Percentiles rank a stretch among this genome's conserved stretches.
These are phyloP conservation scores for Alentia gelatinosa DNA, from an alignment of 2,888 invertebrate species.

Conservation along the genomic window DNA sequence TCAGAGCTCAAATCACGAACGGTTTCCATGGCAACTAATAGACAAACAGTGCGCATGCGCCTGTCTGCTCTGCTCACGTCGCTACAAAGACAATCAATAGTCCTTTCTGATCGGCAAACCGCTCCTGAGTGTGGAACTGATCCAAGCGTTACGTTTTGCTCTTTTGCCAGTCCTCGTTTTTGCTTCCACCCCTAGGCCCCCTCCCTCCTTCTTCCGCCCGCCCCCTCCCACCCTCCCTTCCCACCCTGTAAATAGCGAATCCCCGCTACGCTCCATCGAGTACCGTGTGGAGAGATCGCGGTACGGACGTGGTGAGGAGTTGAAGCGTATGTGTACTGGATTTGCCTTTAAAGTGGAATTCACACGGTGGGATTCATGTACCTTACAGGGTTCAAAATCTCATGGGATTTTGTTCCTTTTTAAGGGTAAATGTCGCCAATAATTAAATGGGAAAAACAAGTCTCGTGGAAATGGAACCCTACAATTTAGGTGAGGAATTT, in stretches of 20 bases:
- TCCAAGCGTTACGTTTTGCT: background rate
- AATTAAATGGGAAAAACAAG: too few relatives aligned
- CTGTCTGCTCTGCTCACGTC: background rate
- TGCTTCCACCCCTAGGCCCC: background rate
- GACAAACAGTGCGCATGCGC: background rate
- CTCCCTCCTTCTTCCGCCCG: background rate
- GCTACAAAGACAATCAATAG: background rate
- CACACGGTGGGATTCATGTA: too few relatives aligned
- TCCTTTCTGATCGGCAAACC: background rate
- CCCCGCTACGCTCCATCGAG: background rate
- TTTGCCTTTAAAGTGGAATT: too few relatives aligned
- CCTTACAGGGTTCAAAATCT: too few relatives aligned
- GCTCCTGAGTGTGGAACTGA: background rate
- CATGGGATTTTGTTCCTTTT: too few relatives aligned
- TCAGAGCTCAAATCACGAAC: background rate
- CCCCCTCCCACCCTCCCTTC: background rate
- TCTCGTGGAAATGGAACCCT: too few relatives aligned
- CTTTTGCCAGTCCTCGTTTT: background rate
- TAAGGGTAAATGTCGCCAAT: too few relatives aligned
- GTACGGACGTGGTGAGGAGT: too few relatives aligned
- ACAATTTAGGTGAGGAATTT: too few relatives aligned
- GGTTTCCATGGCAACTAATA: background rate
- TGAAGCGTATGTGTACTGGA: too few relatives aligned
- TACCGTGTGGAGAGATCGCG: background rate
- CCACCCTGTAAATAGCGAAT: background rate